A percentile compares a stretch with the other conserved stretches of the same genome.
Conservation (phyloP, 2,797 vertebrate species). For the Acrossocheilus fasciatus region DNA sequence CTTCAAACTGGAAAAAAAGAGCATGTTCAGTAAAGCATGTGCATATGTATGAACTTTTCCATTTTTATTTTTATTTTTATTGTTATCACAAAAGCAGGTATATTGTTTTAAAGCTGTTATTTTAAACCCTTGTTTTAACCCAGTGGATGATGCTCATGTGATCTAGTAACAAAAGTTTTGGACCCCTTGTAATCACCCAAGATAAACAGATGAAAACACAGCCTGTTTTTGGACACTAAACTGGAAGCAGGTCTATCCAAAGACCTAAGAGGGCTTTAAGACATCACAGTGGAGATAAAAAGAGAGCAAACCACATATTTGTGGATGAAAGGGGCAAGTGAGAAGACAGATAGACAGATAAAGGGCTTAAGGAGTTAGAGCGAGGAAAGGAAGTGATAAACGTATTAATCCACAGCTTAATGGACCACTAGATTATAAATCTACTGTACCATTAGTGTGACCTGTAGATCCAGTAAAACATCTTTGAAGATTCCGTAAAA, state of each 20-base stretch:
- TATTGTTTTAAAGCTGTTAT: neutral
- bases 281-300: neutral
- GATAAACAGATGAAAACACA: neutral
- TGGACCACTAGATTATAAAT: conserved; percentile 28
- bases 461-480: neutral
- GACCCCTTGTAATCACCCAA: neutral
- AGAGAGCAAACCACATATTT: conserved; percentile 5
- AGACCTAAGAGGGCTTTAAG: neutral
- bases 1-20: neutral
- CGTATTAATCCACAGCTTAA: conserved; percentile 34
- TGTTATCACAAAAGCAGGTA: neutral
- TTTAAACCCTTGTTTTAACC: neutral
- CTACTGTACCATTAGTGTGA: conserved; percentile 6
- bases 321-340: neutral
- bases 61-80: neutral
- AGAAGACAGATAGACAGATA: conserved; percentile 22
- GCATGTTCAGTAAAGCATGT: neutral
- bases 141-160: neutral
- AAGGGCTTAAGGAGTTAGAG: neutral
- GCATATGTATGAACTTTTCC: neutral
- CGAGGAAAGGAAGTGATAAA: conserved; percentile 7
- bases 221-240: neutral
- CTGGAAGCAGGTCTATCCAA: neutral
- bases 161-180: neutral
- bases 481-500: neutral